These are phyloP conservation scores for Orthonychiurus folsomi DNA, from an alignment of 2,888 invertebrate species.

Conservation along the genomic window DNA sequence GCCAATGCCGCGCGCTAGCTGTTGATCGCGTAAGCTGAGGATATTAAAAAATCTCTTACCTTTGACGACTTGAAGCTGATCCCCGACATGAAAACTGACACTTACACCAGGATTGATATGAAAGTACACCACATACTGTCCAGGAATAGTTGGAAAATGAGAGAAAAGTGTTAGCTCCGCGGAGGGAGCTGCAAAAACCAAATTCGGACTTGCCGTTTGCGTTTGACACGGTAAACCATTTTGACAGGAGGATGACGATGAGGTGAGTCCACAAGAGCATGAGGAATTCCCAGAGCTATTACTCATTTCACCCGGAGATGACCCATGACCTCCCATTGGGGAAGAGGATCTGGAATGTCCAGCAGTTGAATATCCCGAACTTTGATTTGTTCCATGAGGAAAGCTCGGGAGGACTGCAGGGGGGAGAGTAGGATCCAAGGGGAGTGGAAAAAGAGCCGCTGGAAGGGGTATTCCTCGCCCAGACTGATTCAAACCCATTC, in stretches of 20 bases:
- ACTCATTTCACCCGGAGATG: constrained; percentile 7
- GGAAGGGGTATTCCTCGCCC: constrained; percentile 24
- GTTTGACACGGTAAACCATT: neutral
- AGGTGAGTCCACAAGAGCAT: constrained; percentile 12
- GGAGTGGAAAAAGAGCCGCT: constrained; percentile 36
- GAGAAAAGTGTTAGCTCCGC: constrained; percentile 33
- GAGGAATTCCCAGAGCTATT: constrained; percentile 4
- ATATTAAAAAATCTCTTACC: constrained; percentile 47
- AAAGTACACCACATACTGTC: constrained; percentile 60
- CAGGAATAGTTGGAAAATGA: constrained; percentile 34
- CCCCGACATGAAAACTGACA: constrained; percentile 61
- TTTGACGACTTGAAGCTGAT: constrained; percentile 63
- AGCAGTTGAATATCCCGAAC: constrained; percentile 32
- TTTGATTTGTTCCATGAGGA: constrained; percentile 24
- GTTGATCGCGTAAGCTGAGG: too few species aligned
- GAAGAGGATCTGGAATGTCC: constrained; percentile 38
- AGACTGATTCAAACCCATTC: neutral
- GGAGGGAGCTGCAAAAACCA: constrained; percentile 36
- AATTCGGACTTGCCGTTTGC: constrained; percentile 28
- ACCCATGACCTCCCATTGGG: constrained; percentile 16
- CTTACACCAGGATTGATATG: constrained; percentile 70
- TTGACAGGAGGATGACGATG: constrained; percentile 15
- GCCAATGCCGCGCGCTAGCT: too few species aligned
- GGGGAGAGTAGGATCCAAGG: constrained; percentile 35
- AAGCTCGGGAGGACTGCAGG: constrained; percentile 36